Percentiles rank a stretch among this genome's conserved stretches.
Conservation (phyloP, 2,797 vertebrate species). For the Lagorchestes hirsutus region DNA sequence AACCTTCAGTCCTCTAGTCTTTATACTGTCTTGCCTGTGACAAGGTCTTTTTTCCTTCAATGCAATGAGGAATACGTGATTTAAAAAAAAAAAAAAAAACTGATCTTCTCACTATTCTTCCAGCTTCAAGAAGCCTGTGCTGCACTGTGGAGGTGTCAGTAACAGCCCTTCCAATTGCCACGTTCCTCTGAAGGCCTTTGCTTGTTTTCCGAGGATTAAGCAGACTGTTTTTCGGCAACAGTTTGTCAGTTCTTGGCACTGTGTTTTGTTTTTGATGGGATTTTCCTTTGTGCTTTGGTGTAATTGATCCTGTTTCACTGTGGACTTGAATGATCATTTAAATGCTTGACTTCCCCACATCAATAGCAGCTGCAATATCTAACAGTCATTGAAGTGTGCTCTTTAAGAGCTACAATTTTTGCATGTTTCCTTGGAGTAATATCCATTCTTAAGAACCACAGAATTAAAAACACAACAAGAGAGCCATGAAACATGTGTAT, state of each 20-base stretch:
- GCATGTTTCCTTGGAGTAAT: conserved; percentile 1
- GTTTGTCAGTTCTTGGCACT: not conserved
- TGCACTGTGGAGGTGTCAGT: not conserved
- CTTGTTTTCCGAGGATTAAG: not conserved
- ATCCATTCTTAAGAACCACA: conserved; percentile 6
- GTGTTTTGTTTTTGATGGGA: not conserved
- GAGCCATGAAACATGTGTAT: conserved; percentile 4
- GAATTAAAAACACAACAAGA: conserved; percentile 15
- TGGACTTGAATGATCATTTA: not conserved
- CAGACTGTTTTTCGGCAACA: not conserved
- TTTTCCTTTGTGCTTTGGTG: not conserved
- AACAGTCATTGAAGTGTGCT: conserved; percentile 7
- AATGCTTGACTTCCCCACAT: not conserved
- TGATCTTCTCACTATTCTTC: not conserved
- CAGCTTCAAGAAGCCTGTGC: not conserved
- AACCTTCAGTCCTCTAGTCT: not conserved
- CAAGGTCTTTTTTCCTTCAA: not conserved
- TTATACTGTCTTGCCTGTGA: not conserved
- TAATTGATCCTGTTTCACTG: not conserved
- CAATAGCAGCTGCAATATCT: conserved; percentile 3
- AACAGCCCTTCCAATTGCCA: not conserved
- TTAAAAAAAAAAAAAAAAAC: no score
- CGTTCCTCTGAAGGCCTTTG: not conserved
- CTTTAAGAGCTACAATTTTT: conserved; percentile 1
- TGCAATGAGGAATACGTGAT: not conserved